Evolutionary conservation across 2,113 vertebrate species (phyloP).

Genomic region (Mustela nigripes): DNA sequence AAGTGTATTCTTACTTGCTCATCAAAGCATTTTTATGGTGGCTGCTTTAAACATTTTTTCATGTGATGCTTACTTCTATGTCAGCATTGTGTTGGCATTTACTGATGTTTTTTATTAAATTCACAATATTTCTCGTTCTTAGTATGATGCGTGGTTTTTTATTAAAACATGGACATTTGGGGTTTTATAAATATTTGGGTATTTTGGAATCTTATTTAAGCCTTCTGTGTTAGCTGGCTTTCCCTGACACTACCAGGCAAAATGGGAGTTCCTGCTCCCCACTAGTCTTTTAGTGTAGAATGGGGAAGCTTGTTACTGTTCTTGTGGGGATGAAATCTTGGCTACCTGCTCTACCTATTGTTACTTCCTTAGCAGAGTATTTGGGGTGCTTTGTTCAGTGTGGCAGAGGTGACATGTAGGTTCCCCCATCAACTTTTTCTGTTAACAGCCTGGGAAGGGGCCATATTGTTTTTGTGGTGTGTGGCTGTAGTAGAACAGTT

Average conservation of each 20-base stretch:
- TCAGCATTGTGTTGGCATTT: background rate
- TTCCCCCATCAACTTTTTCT: background rate
- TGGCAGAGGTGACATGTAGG: background rate
- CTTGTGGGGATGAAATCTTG: background rate
- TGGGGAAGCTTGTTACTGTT: no score
- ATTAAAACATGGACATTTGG: background rate
- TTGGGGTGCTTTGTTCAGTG: background rate
- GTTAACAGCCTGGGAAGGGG: background rate
- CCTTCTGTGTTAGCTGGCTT: background rate
- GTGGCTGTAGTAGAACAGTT: background rate
- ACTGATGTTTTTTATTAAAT: background rate
- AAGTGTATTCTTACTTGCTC: background rate
- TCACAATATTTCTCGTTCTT: conserved; percentile 4
- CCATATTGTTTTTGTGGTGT: background rate
- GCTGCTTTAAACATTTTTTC: background rate
- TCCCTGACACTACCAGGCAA: background rate
- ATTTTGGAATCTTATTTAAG: background rate
- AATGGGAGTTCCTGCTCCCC: background rate
- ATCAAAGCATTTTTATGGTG: background rate
- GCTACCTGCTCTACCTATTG: background rate
- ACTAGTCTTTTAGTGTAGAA: background rate
- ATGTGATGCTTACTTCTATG: background rate
- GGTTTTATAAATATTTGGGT: background rate
- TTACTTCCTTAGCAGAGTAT: background rate
- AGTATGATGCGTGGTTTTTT: background rate